phyloP scores from a whole-genome alignment of 1,140 invertebrate species.

The Mizuhopecten yessoensis region DNA sequence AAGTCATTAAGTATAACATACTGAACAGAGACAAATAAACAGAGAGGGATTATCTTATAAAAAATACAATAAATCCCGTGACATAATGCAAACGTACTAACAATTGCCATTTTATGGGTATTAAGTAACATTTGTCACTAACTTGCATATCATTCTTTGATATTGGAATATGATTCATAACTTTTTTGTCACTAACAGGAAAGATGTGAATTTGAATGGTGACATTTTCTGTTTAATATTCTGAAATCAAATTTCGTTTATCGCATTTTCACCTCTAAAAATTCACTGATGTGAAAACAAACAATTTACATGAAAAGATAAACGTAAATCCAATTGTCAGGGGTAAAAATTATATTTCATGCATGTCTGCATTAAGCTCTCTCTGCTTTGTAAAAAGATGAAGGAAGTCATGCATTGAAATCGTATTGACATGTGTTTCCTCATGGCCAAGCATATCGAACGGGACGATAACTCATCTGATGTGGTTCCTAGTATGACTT shows the following conservation, averaged over 20 bases:
- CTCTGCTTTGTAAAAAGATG: background rate
- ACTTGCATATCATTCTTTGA: too few relatives aligned
- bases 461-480: background rate
- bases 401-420: background rate
- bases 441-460: background rate
- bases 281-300: background rate
- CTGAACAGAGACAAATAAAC: too few relatives aligned
- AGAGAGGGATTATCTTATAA: too few relatives aligned
- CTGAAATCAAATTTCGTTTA: background rate
- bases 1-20: too few relatives aligned
- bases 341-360: constrained; percentile 12
- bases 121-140: too few relatives aligned
- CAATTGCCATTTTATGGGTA: too few relatives aligned
- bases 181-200: too few relatives aligned
- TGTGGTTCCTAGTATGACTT: background rate
- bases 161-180: too few relatives aligned
- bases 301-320: constrained; percentile 13
- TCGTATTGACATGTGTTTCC: constrained; percentile 1
- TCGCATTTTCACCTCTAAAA: background rate
- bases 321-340: background rate
- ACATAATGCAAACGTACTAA: too few relatives aligned
- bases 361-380: background rate
- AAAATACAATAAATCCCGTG: too few relatives aligned
- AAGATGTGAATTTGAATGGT: too few relatives aligned
- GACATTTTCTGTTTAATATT: background rate